A percentile compares a stretch with the other conserved stretches of the same genome.
These are phyloP conservation scores for Pseudococcus jackbeardsleyi DNA, from an alignment of 2,888 invertebrate genomes.

Conservation along the genomic window DNA sequence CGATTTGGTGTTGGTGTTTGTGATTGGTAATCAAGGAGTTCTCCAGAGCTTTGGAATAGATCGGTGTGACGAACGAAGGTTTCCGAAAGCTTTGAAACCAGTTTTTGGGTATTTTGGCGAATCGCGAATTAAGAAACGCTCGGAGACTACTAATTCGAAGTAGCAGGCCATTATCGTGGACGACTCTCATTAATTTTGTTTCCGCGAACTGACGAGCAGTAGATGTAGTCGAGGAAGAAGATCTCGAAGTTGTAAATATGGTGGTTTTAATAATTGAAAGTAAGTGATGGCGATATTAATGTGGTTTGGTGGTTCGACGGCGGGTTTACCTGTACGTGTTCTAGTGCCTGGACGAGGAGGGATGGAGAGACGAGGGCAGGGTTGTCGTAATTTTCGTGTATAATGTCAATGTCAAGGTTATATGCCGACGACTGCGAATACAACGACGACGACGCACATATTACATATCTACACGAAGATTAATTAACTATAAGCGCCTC, in stretches of 20 bases:
- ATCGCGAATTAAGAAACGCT: no score
- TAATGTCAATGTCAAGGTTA: slow-evolving; percentile 35
- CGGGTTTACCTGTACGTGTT: neutral
- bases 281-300: slow-evolving; percentile 20
- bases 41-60: no score
- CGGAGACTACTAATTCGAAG: no score
- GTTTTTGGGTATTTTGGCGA: no score
- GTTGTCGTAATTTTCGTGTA: slow-evolving; percentile 17
- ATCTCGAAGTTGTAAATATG: neutral
- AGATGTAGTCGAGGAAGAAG: neutral
- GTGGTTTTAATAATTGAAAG: slow-evolving; percentile 25
- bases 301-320: neutral
- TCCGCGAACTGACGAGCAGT: neutral
- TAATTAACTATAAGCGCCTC: slow-evolving; percentile 12
- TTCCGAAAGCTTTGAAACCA: no score
- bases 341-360: neutral
- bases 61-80: no score
- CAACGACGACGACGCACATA: neutral
- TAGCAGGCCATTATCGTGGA: no score
- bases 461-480: neutral
- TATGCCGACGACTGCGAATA: neutral
- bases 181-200: neutral
- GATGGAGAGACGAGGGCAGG: neutral
- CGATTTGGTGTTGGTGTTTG: no score
- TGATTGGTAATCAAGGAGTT: no score